Percentiles rank a stretch among this genome's conserved stretches.
These are phyloP conservation scores for Malurus splendens DNA, from an alignment of 2,797 vertebrate species.

Conservation along the genomic window DNA sequence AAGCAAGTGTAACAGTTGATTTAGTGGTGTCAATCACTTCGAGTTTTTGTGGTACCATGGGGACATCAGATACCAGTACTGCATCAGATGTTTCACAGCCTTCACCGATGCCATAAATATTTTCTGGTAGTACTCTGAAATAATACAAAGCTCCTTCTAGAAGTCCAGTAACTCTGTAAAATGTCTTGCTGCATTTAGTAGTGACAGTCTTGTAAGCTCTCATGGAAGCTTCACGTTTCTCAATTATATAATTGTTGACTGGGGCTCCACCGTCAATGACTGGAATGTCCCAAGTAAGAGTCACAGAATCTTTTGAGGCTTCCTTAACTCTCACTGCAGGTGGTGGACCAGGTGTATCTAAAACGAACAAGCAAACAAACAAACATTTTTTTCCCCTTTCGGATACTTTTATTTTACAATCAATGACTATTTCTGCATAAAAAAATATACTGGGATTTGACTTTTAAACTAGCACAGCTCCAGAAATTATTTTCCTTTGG, in stretches of 20 bases:
- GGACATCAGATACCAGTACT: slow-evolving; percentile 91
- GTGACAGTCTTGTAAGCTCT: slow-evolving; percentile 97
- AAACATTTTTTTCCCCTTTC: background rate
- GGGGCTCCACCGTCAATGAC: slow-evolving; percentile 92
- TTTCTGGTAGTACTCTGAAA: slow-evolving; percentile 95
- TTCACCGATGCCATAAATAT: slow-evolving; percentile 96
- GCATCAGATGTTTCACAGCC: slow-evolving; percentile 88
- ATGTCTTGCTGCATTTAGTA: slow-evolving; percentile 92
- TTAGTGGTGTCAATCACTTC: slow-evolving; percentile 92
- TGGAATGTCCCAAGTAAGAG: slow-evolving; percentile 93
- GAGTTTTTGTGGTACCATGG: slow-evolving; percentile 86
- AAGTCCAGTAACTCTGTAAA: slow-evolving; percentile 88
- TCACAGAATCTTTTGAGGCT: slow-evolving; percentile 87
- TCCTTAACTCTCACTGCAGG: slow-evolving; percentile 90
- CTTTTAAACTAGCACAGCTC: background rate
- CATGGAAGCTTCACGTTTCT: slow-evolving; percentile 96
- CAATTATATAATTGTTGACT: slow-evolving; percentile 94
- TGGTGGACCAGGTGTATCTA: slow-evolving; percentile 95
- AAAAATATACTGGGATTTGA: background rate
- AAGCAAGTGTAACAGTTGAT: slow-evolving; percentile 86
- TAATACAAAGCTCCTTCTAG: slow-evolving; percentile 95
- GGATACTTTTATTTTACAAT: background rate
- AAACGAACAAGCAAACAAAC: background rate
- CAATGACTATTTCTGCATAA: background rate
- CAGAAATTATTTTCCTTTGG: background rate